Evolutionary conservation across 2,888 invertebrate genomes (phyloP).

Genomic region (Argynnis bischoffii): DNA sequence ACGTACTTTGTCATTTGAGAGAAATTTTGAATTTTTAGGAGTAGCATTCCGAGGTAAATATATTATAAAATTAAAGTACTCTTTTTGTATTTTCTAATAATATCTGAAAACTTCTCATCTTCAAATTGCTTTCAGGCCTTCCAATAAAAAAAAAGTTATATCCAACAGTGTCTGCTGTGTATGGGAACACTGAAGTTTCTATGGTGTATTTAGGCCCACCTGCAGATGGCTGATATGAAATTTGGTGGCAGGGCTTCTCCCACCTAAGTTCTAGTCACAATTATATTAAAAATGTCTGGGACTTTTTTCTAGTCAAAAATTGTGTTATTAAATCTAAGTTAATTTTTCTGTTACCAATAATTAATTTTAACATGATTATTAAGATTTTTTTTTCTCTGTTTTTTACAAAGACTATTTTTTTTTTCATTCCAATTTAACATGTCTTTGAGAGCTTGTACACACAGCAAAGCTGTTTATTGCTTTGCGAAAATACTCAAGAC

Average conservation of each 20-base stretch:
- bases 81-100: not conserved
- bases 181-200: conserved; percentile 99
- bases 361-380: too few relatives aligned
- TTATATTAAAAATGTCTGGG: not conserved
- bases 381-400: too few relatives aligned
- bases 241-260: not conserved
- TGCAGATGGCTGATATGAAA: conserved; percentile 91
- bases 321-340: not conserved
- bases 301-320: conserved; percentile 3
- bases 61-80: not conserved
- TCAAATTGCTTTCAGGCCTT: conserved; percentile 84
- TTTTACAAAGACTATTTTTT: too few relatives aligned
- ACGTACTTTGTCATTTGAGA: conserved; percentile 97
- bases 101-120: not conserved
- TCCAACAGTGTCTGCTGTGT: conserved; percentile 98
- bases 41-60: conserved; percentile 95
- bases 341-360: not conserved
- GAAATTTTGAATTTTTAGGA: conserved; percentile 98
- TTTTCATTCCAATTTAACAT: too few relatives aligned
- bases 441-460: too few relatives aligned
- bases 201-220: conserved; percentile 99
- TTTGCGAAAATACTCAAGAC: too few relatives aligned
- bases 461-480: too few relatives aligned
- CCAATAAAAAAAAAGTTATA: conserved; percentile 93
- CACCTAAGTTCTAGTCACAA: conserved; percentile 3